These are phyloP conservation scores for Cottoperca gobio DNA, from an alignment of 2,797 vertebrate species.

Conservation along the genomic window DNA sequence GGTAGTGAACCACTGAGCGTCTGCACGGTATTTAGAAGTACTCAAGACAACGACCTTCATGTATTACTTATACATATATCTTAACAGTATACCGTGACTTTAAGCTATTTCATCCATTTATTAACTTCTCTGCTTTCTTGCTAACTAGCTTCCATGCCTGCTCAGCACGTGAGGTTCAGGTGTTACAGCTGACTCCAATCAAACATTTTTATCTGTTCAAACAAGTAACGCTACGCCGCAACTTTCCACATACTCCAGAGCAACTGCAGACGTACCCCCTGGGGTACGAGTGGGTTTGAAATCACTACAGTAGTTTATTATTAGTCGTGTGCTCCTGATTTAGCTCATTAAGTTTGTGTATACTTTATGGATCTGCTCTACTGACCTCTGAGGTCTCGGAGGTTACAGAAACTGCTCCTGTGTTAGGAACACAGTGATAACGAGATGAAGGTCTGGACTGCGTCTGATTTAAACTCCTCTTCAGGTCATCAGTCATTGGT, in stretches of 20 bases:
- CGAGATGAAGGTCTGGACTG: constrained; percentile 55
- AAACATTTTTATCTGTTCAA: neutral
- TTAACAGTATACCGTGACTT: neutral
- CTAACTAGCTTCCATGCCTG: neutral
- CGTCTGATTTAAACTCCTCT: constrained; percentile 38
- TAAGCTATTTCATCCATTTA: neutral
- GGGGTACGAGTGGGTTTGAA: neutral
- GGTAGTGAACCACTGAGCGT: no score
- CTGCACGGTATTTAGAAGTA: neutral
- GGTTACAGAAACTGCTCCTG: constrained; percentile 14
- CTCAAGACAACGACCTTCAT: neutral
- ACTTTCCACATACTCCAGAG: neutral
- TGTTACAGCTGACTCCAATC: neutral
- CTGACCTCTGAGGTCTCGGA: constrained; percentile 13
- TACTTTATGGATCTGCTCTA: neutral
- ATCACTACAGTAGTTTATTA: neutral
- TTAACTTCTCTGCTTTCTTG: neutral
- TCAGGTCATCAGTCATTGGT: constrained; percentile 34
- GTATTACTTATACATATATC: neutral
- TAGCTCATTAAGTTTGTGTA: neutral
- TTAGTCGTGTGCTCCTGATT: neutral
- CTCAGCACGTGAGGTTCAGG: neutral
- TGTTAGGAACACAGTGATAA: neutral
- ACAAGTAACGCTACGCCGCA: neutral
- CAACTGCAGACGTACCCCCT: neutral